A percentile compares a stretch with the other conserved stretches of the same genome.
Evolutionary conservation across 2,797 vertebrate genomes (phyloP).

Genomic region (Clarias pachynema): DNA sequence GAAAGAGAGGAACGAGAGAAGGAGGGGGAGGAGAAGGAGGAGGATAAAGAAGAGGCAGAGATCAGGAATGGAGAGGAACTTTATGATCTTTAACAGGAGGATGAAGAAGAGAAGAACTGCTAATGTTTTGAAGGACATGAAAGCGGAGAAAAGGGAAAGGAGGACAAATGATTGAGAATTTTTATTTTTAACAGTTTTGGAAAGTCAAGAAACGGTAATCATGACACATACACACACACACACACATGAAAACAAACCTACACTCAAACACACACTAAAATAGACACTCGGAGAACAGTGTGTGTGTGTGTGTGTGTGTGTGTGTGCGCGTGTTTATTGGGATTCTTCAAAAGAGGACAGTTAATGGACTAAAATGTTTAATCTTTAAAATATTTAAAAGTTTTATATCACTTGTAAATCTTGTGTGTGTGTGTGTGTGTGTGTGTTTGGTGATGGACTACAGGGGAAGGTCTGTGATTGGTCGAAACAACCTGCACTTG

Average conservation of each 20-base stretch:
- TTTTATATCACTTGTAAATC: neutral
- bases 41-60: neutral
- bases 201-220: neutral
- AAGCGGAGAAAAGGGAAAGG: neutral
- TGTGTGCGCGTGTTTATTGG: neutral
- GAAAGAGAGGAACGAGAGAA: neutral
- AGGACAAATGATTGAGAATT: neutral
- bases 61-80: neutral
- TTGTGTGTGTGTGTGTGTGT: neutral
- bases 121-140: neutral
- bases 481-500: neutral
- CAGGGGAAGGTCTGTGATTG: neutral
- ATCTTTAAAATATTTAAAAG: neutral
- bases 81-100: neutral
- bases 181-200: too few relatives aligned
- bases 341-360: too few relatives aligned
- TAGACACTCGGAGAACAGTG: neutral
- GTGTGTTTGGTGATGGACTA: neutral
- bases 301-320: neutral
- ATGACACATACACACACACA: neutral
- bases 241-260: neutral
- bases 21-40: neutral
- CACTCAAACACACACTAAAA: neutral
- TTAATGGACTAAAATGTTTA: too few relatives aligned
- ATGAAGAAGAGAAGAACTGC: neutral